Conservation (phyloP, 2,113 vertebrate genomes). For the Sula dactylatra region DNA sequence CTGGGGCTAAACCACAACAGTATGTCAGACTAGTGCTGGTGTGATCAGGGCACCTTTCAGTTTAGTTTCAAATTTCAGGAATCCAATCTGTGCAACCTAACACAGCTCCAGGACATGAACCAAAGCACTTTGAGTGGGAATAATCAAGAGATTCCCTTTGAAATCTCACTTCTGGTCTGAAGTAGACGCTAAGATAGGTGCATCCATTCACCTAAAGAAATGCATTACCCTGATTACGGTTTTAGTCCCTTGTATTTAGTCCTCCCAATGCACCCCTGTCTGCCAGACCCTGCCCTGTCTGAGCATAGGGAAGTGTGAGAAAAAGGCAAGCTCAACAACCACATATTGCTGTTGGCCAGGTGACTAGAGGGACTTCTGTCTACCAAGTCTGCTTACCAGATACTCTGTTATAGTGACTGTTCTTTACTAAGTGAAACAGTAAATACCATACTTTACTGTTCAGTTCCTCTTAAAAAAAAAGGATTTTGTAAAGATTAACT, state of each 20-base stretch:
- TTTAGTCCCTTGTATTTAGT: not conserved
- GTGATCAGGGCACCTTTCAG: not conserved
- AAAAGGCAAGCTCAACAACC: not conserved
- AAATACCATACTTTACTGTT: not conserved
- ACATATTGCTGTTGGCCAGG: not conserved
- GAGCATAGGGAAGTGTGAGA: not conserved
- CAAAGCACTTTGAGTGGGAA: not conserved
- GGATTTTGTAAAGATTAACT: not conserved
- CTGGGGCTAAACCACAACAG: too few species aligned
- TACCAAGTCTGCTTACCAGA: not conserved
- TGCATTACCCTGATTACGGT: fast-evolving
- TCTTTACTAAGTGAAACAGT: not conserved
- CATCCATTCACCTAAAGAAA: not conserved
- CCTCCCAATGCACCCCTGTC: not conserved
- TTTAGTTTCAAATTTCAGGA: not conserved
- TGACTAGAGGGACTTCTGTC: not conserved
- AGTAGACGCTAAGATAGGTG: not conserved
- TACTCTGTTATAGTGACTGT: not conserved
- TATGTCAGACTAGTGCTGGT: not conserved
- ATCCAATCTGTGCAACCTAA: not conserved
- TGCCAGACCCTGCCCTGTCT: not conserved
- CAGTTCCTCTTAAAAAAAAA: not conserved
- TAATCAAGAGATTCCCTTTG: not conserved
- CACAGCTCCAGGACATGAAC: not conserved
- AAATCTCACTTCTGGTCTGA: not conserved